phyloP scores from a whole-genome alignment of 1,140 invertebrate genomes.

The Chironomus striatipennis region DNA sequence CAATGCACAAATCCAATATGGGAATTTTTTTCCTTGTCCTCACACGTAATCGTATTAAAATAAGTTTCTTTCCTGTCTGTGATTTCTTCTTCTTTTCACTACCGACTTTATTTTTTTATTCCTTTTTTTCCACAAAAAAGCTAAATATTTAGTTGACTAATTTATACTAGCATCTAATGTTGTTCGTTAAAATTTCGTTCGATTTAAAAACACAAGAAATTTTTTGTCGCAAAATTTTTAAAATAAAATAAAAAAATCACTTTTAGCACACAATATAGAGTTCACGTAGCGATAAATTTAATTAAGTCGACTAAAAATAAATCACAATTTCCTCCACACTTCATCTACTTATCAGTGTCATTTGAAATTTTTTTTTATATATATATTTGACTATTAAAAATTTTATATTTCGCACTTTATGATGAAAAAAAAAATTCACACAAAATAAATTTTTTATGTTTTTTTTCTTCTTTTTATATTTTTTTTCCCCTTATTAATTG shows the following conservation, averaged over 20 bases:
- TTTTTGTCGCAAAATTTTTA: too few relatives aligned
- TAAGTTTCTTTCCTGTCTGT: not conserved
- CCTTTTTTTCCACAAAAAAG: not conserved
- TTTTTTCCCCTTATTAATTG: not conserved
- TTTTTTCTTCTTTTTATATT: not conserved
- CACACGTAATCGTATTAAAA: conserved; percentile 1
- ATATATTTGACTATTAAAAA: not conserved
- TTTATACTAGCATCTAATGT: not conserved
- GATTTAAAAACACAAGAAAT: not conserved
- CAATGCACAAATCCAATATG: not conserved
- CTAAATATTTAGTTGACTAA: not conserved
- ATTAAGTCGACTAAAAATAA: conserved; percentile 23
- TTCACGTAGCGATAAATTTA: conserved; percentile 11
- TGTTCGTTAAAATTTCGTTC: not conserved
- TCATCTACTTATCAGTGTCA: conserved; percentile 17
- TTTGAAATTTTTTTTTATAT: not conserved
- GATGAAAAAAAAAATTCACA: too few relatives aligned
- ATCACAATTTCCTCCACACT: conserved; percentile 18
- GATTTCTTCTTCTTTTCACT: not conserved
- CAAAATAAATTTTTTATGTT: not conserved
- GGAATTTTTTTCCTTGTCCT: not conserved
- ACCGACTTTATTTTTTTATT: not conserved
- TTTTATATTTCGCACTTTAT: not conserved
- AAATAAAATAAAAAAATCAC: too few relatives aligned
- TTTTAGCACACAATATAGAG: not conserved